Conservation (phyloP, 2,888 invertebrate genomes). For the Dynastes tityus region DNA sequence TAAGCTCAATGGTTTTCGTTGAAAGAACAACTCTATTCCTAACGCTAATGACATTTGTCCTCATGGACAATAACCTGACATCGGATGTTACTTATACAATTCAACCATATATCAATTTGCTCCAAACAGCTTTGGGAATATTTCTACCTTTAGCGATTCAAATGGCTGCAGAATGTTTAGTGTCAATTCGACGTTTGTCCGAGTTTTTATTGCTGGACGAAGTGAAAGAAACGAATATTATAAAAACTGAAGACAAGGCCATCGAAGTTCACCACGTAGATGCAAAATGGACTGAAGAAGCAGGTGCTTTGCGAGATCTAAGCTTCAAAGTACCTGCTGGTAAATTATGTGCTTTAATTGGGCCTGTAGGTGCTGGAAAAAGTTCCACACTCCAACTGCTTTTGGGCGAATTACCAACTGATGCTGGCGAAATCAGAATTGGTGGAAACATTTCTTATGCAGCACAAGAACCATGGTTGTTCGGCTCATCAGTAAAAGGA, state of each 20-base stretch:
- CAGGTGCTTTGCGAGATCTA: constrained; percentile 64
- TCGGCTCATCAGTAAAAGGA: constrained; percentile 75
- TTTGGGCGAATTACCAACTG: constrained; percentile 75
- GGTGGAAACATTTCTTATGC: constrained; percentile 76
- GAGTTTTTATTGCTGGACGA: constrained; percentile 74
- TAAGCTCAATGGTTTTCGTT: constrained; percentile 84
- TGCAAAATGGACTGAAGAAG: constrained; percentile 62
- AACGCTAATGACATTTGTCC: constrained; percentile 82
- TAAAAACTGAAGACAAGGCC: constrained; percentile 49
- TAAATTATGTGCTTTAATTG: constrained; percentile 76
- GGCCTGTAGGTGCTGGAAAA: constrained; percentile 92
- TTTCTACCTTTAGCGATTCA: constrained; percentile 75
- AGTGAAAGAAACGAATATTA: constrained; percentile 64
- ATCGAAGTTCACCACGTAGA: constrained; percentile 58
- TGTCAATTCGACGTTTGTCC: constrained; percentile 73
- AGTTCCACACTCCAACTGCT: constrained; percentile 74
- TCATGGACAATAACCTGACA: constrained; percentile 77
- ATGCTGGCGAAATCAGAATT: constrained; percentile 72
- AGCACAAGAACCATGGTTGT: constrained; percentile 81
- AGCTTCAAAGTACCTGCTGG: constrained; percentile 71
- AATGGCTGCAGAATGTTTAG: constrained; percentile 75
- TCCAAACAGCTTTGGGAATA: constrained; percentile 75
- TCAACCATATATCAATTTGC: constrained; percentile 71
- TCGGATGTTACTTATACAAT: constrained; percentile 68
- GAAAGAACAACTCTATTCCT: constrained; percentile 86